Base-by-base conservation (phyloP, 1,140 invertebrate genomes). In the Brachionus calyciflorus region DNA sequence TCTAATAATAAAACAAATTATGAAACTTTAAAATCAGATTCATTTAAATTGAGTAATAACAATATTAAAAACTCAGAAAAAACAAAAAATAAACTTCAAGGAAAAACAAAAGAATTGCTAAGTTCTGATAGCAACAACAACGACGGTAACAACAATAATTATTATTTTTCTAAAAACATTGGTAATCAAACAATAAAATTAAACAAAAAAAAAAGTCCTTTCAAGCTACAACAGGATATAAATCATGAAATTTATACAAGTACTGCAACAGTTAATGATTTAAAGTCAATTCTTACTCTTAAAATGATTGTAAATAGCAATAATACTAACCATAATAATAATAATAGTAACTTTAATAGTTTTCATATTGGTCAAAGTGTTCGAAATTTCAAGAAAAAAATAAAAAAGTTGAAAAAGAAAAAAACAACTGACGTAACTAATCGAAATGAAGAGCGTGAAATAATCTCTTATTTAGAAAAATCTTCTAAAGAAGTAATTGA, bases 51-150 rank as follows among this genome's bases (percentile, higher is more conserved):
- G n/a, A 60, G 14, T 60, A 60, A 60, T 37, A 37, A 17, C 55
- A 9, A 60, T 37, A 37, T 33, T 33, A 60, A 60, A 60, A 60
- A n/a, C 37, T 37, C 33, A 37, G 37, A 60, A 60, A 60, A 60
- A 60, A 37, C 55, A 60, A 60, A 60, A 60, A 60, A 37, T 60
- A 60, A 60, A 60, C 19, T 60, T 14, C 55, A 60, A 60, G 55
- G 19, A 60, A 60, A 60, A 60, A 60, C 55, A 60, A 60, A 60
- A 60, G 55, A 60, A 60, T 33, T 28, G 10, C n/a, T 60, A 19
- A n/a, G 7, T 21, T 60, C 37, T 60, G 28, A 60, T 60, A 60
- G 55, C 55, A 60, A 60, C 55, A 60, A 9, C n/a, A 60, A 60
- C 37, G 30, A 28, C 55, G 9, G 37, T 21, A 60, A 30, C 55